phyloP scores from a whole-genome alignment of 1,140 invertebrate species.

The Diorhabda sublineata region DNA sequence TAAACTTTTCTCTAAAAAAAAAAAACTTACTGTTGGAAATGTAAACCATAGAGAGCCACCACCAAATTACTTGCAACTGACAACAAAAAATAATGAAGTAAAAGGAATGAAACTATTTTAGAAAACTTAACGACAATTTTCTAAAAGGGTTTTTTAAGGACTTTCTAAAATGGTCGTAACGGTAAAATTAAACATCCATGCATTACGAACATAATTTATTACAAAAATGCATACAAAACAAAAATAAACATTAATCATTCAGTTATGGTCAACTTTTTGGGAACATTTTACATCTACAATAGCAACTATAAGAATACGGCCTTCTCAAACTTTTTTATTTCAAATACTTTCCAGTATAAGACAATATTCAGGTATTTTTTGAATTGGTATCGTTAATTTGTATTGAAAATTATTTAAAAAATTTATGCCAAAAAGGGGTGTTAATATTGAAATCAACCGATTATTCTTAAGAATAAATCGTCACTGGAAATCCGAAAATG shows the following conservation, averaged over 20 bases:
- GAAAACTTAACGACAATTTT: neutral
- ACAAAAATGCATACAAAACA: conserved; percentile 16
- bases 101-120: neutral
- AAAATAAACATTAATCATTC: neutral
- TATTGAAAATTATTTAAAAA: too few relatives aligned
- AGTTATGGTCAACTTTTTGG: neutral
- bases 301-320: neutral
- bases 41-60: conserved; percentile 12
- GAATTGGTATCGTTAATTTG: too few relatives aligned
- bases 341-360: too few relatives aligned
- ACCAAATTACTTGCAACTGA: conserved; percentile 10
- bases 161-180: conserved; percentile 4
- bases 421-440: too few relatives aligned
- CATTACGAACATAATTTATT: conserved; percentile 12
- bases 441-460: too few relatives aligned
- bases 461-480: too few relatives aligned
- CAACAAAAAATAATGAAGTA: neutral
- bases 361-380: too few relatives aligned
- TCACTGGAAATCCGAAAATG: too few relatives aligned
- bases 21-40: conserved; percentile 11
- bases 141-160: neutral
- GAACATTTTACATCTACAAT: neutral
- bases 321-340: neutral
- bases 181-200: conserved; percentile 14
- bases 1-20: neutral